Base-by-base conservation (phyloP, 2,113 vertebrate species). In the Heterochromis multidens region DNA sequence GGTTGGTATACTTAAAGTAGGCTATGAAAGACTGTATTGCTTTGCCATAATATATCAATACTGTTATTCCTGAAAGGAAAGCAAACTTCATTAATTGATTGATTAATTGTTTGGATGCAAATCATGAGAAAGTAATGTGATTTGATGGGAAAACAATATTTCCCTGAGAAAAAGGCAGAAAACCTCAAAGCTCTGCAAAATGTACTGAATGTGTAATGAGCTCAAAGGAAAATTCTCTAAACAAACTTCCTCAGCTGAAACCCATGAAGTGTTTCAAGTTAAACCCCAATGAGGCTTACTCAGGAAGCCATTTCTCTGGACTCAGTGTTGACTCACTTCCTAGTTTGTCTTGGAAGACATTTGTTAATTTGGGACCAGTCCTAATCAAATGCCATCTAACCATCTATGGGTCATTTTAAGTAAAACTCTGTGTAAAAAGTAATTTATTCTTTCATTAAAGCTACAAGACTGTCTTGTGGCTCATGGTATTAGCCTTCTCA, bases 221-320 rank as follows among this genome's bases (percentile, higher is more conserved):
- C 43, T 56, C 37, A 19, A 35, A 54, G 46, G 27, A 87, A 67
- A 54, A 54, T 13, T 49, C n/a, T 83, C 12, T 0, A 67, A 79
- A 62, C 25, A 60, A 86, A 86, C 19, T 37, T 83, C 60, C 74
- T 58, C 3, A 11, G 37, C 29, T 91, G 83, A 54, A 91, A 63
- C n/a, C 23, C 7, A 37, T 84, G 8, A 88, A 40, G 7, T 31
- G 25, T 12, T 91, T 70, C 12, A 9, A 11, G 76, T 87, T 65
- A 82, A 90, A 85, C 21, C 67, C 37, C 76, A 87, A 49, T 81
- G 74, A 58, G 80, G 81, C 23, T 21, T 14, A 29, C 61, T 80
- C 33, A 80, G 33, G 12, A 61, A 65, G 14, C 67, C 61, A 52
- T 27, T 77, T 59, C 56, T 74, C n/a, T 61, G 35, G 40, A 12